phyloP scores from a whole-genome alignment of 2,888 invertebrate species.

The Elegia similella region DNA sequence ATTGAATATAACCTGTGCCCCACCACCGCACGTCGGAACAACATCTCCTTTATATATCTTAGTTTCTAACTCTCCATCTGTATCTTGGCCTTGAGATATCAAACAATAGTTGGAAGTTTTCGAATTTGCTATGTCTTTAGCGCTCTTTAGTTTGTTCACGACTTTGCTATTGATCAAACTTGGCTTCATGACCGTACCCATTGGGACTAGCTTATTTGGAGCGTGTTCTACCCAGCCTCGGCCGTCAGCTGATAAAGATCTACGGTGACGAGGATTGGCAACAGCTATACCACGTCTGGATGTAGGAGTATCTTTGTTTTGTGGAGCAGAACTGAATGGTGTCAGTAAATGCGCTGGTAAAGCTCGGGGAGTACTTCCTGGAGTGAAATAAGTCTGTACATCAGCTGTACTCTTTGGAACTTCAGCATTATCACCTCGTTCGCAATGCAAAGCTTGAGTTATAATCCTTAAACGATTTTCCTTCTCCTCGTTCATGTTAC shows the following conservation, averaged over 20 bases:
- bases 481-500: constrained; percentile 65
- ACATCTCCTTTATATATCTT: constrained; percentile 97
- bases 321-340: constrained; percentile 59
- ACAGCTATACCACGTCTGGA: constrained; percentile 84
- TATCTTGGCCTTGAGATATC: constrained; percentile 95
- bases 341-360: constrained; percentile 69
- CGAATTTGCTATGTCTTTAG: constrained; percentile 86
- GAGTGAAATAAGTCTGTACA: constrained; percentile 61
- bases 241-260: constrained; percentile 90
- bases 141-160: constrained; percentile 89
- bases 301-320: constrained; percentile 56
- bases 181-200: constrained; percentile 95
- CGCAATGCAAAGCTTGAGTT: constrained; percentile 57
- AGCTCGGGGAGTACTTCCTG: constrained; percentile 70
- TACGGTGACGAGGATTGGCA: constrained; percentile 87
- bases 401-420: constrained; percentile 46
- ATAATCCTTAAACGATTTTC: constrained; percentile 72
- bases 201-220: constrained; percentile 88
- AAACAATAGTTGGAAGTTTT: constrained; percentile 94
- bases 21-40: constrained; percentile 95
- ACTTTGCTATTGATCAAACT: constrained; percentile 91
- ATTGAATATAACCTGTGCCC: constrained; percentile 96
- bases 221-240: constrained; percentile 95
- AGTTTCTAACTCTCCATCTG: constrained; percentile 96
- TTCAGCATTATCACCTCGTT: constrained; percentile 50